phyloP scores from a whole-genome alignment of 2,888 invertebrate genomes.

The Silvanus unidentatus region DNA sequence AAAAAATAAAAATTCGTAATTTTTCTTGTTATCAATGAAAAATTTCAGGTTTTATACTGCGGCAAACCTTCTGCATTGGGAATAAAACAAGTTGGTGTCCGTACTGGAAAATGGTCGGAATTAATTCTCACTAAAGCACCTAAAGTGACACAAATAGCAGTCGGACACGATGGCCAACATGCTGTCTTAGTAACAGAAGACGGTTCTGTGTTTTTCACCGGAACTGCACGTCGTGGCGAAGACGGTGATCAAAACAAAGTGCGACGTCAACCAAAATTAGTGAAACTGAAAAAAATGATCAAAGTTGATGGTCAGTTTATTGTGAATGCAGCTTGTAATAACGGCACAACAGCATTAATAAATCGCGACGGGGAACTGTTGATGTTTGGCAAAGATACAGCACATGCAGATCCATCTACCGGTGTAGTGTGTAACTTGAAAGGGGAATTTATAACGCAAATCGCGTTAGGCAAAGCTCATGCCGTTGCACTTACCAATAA shows the following conservation, averaged over 20 bases:
- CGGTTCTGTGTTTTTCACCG: slow-evolving; percentile 81
- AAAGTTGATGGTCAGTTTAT: slow-evolving; percentile 83
- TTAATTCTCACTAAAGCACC: slow-evolving; percentile 64
- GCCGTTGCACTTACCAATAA: slow-evolving; percentile 82
- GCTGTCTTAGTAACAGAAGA: slow-evolving; percentile 87
- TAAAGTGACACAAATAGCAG: slow-evolving; percentile 69
- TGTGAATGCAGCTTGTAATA: slow-evolving; percentile 83
- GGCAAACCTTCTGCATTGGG: slow-evolving; percentile 84
- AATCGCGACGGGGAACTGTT: slow-evolving; percentile 84
- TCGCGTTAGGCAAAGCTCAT: slow-evolving; percentile 93
- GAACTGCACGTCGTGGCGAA: slow-evolving; percentile 86
- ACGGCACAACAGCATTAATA: slow-evolving; percentile 89
- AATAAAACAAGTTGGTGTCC: slow-evolving; percentile 60
- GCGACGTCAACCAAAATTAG: slow-evolving; percentile 81
- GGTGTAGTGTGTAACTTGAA: slow-evolving; percentile 46
- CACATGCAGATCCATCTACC: slow-evolving; percentile 68
- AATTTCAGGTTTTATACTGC: slow-evolving; percentile 66
- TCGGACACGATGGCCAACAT: slow-evolving; percentile 92
- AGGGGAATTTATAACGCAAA: slow-evolving; percentile 51
- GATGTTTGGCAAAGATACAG: slow-evolving; percentile 92
- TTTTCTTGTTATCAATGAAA: slow-evolving; percentile 3
- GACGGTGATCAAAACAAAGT: slow-evolving; percentile 79
- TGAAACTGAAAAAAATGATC: slow-evolving; percentile 86
- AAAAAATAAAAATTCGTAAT: no score
- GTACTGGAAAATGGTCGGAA: slow-evolving; percentile 57